phyloP scores from a whole-genome alignment of 2,113 vertebrate genomes.

The Choloepus hoffmanni region DNA sequence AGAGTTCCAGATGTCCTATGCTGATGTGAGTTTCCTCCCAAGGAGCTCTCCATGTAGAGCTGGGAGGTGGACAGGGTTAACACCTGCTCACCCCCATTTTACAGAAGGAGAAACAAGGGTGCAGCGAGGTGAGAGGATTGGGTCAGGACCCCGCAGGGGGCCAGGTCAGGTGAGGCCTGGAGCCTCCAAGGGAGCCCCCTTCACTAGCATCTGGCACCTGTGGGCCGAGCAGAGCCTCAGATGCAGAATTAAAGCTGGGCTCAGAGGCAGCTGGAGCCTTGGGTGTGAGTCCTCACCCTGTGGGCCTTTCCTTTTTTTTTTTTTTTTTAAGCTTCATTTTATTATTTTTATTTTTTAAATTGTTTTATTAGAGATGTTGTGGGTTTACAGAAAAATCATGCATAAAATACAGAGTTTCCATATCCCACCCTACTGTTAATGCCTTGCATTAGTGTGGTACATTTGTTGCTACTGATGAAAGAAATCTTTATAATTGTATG shows the following conservation, averaged over 20 bases:
- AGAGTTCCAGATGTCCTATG: not conserved
- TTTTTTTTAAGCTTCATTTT: too few species aligned
- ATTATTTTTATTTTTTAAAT: too few species aligned
- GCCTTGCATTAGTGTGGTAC: too few species aligned
- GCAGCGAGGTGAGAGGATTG: not conserved
- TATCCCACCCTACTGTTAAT: too few species aligned
- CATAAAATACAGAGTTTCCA: too few species aligned
- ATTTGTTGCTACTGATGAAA: too few species aligned
- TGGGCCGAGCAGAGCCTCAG: not conserved
- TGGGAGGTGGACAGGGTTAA: not conserved
- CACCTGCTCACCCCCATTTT: not conserved
- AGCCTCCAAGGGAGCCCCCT: not conserved
- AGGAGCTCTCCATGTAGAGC: not conserved
- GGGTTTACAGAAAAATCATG: too few species aligned
- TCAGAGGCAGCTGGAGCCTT: not conserved
- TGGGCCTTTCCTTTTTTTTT: not conserved
- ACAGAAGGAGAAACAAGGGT: not conserved
- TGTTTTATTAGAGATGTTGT: too few species aligned
- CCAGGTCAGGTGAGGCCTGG: not conserved
- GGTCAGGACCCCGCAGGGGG: not conserved
- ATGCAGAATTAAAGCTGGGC: too few species aligned
- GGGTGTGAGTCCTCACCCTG: not conserved
- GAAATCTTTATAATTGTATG: too few species aligned
- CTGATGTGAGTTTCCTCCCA: not conserved
- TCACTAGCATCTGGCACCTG: fast-evolving